Base-by-base conservation (phyloP, 2,888 invertebrate species). In the Sisyra nigra region DNA sequence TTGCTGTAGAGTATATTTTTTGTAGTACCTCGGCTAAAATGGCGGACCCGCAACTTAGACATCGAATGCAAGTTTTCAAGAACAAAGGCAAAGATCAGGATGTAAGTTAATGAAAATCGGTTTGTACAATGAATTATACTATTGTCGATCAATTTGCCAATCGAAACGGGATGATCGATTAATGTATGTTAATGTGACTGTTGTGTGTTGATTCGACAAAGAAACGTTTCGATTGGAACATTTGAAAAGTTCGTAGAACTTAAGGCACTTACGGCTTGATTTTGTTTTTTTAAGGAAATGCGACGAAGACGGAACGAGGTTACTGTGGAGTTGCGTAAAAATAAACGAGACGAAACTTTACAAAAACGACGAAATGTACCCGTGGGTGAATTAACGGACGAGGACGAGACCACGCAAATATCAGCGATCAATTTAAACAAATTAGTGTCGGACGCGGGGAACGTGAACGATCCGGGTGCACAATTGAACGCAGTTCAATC, bases 41-140 rank as follows among this genome's bases (percentile, higher is more conserved):
- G 82, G 78, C 79, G 74, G 77, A 78, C 64, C 74, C 74, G 66
- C 74, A 70, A 67, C 72, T 71, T 69, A 81, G 80, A 74, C 83
- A 80, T 74, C 83, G 89, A 69, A 80, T 88, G 74, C 83, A 85
- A 68, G 85, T 80, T 65, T 93, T 92, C 70, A 97, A 97, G 81
- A 96, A 97, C 76, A 91, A 91, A 75, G 96, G 96, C 61, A 97
- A 96, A 75, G 96, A 97, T 74, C 91, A 91, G 68, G 96, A 96
- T 72, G 94, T 93, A 74, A 83, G 88, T 80, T 65, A 47, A 47
- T 41, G 40, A 11, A 39, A 19, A n/a, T n/a, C 8, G 7, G 13
- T 15, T 37, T 2, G 32, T 32, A 32, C 11, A 11, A 11, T 11
- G 11, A 32, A 32, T 32, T 32, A 32, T 4, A 2, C 11, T 32